Conservation (phyloP, 2,797 vertebrate genomes). For the Melanotaenia pygmaea region DNA sequence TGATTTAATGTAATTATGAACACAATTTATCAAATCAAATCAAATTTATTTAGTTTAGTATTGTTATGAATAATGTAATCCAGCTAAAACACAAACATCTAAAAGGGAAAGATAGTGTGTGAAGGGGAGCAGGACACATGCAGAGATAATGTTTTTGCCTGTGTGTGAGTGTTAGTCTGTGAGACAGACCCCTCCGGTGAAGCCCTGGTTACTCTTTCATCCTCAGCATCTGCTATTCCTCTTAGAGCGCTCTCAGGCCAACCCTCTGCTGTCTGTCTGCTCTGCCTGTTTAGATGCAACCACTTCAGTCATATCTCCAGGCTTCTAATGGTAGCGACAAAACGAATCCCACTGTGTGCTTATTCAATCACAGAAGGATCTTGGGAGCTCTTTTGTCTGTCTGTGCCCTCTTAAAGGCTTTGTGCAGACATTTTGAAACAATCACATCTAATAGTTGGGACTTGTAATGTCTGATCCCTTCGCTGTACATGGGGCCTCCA, state of each 20-base stretch:
- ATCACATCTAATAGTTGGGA: conserved; percentile 73
- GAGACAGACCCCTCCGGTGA: conserved; percentile 57
- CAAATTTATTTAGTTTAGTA: neutral
- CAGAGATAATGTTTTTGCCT: conserved; percentile 10
- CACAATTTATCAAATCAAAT: neutral
- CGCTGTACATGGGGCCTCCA: conserved; percentile 48
- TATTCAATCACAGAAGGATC: conserved; percentile 74
- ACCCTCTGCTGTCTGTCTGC: conserved; percentile 63
- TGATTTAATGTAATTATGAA: neutral
- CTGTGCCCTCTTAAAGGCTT: conserved; percentile 66
- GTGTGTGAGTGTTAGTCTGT: conserved; percentile 36
- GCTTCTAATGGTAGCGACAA: conserved; percentile 60
- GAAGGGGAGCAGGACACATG: conserved; percentile 23
- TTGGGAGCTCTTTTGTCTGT: conserved; percentile 64
- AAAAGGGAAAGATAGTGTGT: neutral
- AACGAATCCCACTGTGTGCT: conserved; percentile 66
- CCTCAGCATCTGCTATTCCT: conserved; percentile 68
- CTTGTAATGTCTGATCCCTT: conserved; percentile 78
- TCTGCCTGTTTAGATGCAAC: conserved; percentile 57
- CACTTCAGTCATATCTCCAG: conserved; percentile 75
- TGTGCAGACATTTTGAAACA: conserved; percentile 70
- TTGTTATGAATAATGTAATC: neutral
- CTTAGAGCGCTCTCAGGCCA: conserved; percentile 44
- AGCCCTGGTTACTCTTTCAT: conserved; percentile 60
- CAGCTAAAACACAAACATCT: neutral